phyloP scores from a whole-genome alignment of 2,888 invertebrate species.

The Incurvaria masculella region DNA sequence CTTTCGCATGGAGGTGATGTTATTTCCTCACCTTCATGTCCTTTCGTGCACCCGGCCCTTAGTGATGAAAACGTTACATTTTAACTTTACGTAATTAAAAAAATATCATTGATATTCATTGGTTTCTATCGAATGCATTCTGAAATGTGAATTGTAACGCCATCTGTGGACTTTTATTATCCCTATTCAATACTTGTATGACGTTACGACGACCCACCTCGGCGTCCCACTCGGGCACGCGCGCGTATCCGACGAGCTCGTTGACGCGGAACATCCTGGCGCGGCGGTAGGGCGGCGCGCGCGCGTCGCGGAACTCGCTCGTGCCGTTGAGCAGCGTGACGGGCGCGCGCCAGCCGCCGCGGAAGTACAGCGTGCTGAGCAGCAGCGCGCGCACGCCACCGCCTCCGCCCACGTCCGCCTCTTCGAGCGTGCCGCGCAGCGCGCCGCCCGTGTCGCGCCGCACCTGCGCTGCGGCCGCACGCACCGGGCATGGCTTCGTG shows the following conservation, averaged over 20 bases:
- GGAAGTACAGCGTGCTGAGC: constrained; percentile 34
- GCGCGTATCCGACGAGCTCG: constrained; percentile 38
- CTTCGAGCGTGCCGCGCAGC: constrained; percentile 40
- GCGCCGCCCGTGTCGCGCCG: constrained; percentile 36
- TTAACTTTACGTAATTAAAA: too few species aligned
- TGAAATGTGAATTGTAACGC: too few species aligned
- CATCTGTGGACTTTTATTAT: too few species aligned
- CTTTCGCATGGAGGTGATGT: too few species aligned
- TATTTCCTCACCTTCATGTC: too few species aligned
- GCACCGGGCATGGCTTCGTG: too few species aligned
- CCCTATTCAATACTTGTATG: neutral
- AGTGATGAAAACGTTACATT: too few species aligned
- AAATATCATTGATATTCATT: too few species aligned
- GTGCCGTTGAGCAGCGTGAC: constrained; percentile 46
- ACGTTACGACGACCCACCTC: constrained; percentile 32
- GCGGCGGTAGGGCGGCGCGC: constrained; percentile 17
- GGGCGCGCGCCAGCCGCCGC: constrained; percentile 40
- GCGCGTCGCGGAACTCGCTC: constrained; percentile 26
- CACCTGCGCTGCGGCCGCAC: constrained; percentile 23
- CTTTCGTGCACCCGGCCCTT: too few species aligned
- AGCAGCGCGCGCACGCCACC: constrained; percentile 28
- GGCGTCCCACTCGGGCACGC: constrained; percentile 35
- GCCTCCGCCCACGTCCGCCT: constrained; percentile 31
- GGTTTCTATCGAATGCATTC: too few species aligned
- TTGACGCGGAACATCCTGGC: constrained; percentile 39